Evolutionary conservation across 2,113 vertebrate genomes (phyloP).

Genomic region (Sylvietta virens): DNA sequence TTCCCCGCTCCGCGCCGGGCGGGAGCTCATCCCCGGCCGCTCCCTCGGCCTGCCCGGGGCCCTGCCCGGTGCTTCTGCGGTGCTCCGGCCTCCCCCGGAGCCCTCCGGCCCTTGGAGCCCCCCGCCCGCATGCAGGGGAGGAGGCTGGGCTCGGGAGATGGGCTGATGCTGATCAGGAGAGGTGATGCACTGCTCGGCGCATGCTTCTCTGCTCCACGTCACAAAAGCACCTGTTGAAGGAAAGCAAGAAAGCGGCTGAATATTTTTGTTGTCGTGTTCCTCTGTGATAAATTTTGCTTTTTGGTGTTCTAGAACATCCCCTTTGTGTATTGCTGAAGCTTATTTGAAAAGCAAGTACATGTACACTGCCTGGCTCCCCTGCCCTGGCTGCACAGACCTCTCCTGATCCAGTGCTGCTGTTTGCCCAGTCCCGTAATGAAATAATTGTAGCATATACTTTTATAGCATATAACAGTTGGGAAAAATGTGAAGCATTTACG

Average conservation of each 20-base stretch:
- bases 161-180: slow-evolving; percentile 56
- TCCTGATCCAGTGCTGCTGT: not conserved
- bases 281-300: not conserved
- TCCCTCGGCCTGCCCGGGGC: not conserved
- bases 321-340: not conserved
- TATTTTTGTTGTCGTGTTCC: not conserved
- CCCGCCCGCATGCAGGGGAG: not conserved
- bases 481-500: not conserved
- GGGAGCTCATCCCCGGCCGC: not conserved
- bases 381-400: not conserved
- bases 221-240: not conserved
- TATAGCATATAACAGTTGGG: too few relatives aligned
- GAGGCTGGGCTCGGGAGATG: slow-evolving; percentile 37
- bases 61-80: not conserved
- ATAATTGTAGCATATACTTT: not conserved
- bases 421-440: not conserved
- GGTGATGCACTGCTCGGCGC: not conserved
- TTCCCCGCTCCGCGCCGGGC: not conserved
- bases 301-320: not conserved
- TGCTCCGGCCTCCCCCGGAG: not conserved
- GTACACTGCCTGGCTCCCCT: not conserved
- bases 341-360: not conserved
- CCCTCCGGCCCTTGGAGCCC: not conserved
- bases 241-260: not conserved
- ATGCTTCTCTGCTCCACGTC: not conserved